Percentiles rank a stretch among this genome's conserved stretches.
Evolutionary conservation across 2,888 invertebrate genomes (phyloP).

Genomic region (Lasioglossum figueresi): DNA sequence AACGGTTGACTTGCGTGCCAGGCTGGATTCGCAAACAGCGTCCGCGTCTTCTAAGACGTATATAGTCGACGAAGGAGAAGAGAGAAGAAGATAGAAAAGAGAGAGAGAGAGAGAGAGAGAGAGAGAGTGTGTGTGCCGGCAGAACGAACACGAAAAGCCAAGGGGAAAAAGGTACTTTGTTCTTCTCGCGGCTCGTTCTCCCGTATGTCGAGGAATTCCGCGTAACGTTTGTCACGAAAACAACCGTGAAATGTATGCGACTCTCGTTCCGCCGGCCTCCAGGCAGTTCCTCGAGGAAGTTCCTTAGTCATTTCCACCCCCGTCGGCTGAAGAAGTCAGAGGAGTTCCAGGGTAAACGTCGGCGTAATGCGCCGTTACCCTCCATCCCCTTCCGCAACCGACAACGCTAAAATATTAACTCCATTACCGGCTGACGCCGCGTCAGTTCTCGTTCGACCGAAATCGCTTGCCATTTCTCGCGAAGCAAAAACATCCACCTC

Average conservation of each 20-base stretch:
- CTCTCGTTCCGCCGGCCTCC: constrained; percentile 40
- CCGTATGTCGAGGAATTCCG: constrained; percentile 69
- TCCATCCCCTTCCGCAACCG: not conserved
- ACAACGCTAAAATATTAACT: constrained; percentile 72
- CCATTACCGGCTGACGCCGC: constrained; percentile 69
- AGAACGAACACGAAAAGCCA: constrained; percentile 15
- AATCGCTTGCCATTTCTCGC: constrained; percentile 71
- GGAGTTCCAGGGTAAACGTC: constrained; percentile 22
- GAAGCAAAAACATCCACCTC: not conserved
- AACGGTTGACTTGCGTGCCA: constrained; percentile 53
- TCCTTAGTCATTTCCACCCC: constrained; percentile 64
- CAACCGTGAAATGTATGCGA: constrained; percentile 75
- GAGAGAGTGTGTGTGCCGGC: not conserved
- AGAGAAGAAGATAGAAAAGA: not conserved
- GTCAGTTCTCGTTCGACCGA: constrained; percentile 63
- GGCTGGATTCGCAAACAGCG: constrained; percentile 47
- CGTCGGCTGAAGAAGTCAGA: constrained; percentile 13
- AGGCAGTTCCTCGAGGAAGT: constrained; percentile 57
- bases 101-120: not conserved
- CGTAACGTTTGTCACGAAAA: constrained; percentile 77
- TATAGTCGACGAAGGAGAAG: not conserved
- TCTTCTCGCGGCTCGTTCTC: constrained; percentile 66
- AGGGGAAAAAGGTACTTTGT: constrained; percentile 67
- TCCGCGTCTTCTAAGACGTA: constrained; percentile 11
- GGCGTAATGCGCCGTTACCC: constrained; percentile 34